These are phyloP conservation scores for Sturnira hondurensis DNA, from an alignment of 2,113 vertebrate species.

Conservation along the genomic window DNA sequence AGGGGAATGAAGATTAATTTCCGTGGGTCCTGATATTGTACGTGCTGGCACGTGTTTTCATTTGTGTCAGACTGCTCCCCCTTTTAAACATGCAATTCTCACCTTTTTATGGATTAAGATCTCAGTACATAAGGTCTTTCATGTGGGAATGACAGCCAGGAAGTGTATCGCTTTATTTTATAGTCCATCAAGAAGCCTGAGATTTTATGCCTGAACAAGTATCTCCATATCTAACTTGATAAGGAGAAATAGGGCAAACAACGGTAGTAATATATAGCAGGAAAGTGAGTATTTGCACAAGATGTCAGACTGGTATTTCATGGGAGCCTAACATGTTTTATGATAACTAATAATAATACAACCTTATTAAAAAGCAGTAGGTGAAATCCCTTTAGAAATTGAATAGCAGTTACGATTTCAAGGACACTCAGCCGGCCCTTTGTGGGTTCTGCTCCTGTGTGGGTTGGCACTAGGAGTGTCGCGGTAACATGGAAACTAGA, in stretches of 20 bases:
- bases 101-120: conserved; percentile 9
- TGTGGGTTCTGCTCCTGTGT: not conserved
- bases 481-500: not conserved
- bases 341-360: conserved; percentile 19
- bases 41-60: conserved; percentile 44
- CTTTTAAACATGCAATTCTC: not conserved
- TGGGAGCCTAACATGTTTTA: not conserved
- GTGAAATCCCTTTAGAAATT: conserved; percentile 29
- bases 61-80: not conserved
- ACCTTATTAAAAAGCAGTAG: conserved; percentile 38
- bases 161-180: not conserved
- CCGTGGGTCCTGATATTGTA: conserved; percentile 75
- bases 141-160: not conserved
- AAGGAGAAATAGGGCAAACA: not conserved
- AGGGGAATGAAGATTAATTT: conserved; percentile 73
- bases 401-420: not conserved
- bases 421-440: not conserved
- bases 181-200: not conserved
- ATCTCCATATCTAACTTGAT: not conserved
- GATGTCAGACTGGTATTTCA: conserved; percentile 13
- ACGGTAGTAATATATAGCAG: not conserved
- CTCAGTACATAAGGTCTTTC: not conserved
- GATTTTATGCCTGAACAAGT: not conserved
- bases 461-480: not conserved
- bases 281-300: conserved; percentile 13